A percentile compares a stretch with the other conserved stretches of the same genome.
These are phyloP conservation scores for Candidula unifasciata DNA, from an alignment of 2,888 invertebrate genomes.

Conservation along the genomic window DNA sequence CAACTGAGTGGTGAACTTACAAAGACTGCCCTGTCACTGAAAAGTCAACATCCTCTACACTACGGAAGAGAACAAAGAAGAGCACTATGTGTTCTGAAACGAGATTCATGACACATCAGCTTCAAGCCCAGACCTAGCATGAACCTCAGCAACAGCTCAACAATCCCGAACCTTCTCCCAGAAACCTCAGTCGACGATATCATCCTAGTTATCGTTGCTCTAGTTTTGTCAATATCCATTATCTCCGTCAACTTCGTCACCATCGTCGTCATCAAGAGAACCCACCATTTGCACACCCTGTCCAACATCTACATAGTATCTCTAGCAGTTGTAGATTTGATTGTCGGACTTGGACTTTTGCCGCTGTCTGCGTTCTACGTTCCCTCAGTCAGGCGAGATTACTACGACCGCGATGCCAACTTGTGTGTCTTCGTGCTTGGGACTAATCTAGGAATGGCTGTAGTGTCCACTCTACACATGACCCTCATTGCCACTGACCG, in stretches of 20 bases:
- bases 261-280: constrained; percentile 25
- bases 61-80: no score
- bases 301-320: constrained; percentile 30
- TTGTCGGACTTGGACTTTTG: constrained; percentile 13
- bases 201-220: constrained; percentile 2
- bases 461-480: constrained; percentile 28
- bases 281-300: constrained; percentile 19
- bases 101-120: background rate
- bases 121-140: background rate
- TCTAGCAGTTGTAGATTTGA: constrained; percentile 13
- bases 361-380: constrained; percentile 7
- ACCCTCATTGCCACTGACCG: constrained; percentile 36
- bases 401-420: background rate
- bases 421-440: background rate
- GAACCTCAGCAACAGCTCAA: background rate
- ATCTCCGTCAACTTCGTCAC: constrained; percentile 35
- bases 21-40: no score
- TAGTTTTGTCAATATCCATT: constrained; percentile 21
- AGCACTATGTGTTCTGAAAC: no score
- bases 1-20: no score
- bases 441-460: constrained; percentile 21
- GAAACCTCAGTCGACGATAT: background rate
- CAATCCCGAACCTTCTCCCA: background rate
- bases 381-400: background rate
- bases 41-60: no score